A percentile compares a stretch with the other conserved stretches of the same genome.
Conservation (phyloP, 2,888 invertebrate species). For the Punctoribates punctum region DNA sequence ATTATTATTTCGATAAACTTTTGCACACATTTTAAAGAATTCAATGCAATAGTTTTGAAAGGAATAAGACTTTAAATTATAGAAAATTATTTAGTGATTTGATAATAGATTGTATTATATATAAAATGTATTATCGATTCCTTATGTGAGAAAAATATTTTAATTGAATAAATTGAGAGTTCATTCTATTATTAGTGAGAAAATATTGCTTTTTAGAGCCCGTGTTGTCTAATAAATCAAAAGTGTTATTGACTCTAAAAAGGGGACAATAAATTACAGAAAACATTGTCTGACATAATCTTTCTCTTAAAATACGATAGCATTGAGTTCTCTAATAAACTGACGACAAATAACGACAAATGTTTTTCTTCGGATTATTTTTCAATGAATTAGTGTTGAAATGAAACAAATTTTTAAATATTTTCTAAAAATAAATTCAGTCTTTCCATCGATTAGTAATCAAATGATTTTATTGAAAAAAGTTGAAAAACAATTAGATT, state of each 20-base stretch:
- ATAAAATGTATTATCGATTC: too few species aligned
- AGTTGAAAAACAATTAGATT: too few species aligned
- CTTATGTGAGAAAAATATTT: too few species aligned
- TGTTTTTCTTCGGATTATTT: background rate
- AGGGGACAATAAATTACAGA: background rate
- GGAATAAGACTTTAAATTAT: too few species aligned
- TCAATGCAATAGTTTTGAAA: background rate
- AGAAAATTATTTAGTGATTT: too few species aligned
- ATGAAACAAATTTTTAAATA: too few species aligned
- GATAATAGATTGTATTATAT: too few species aligned
- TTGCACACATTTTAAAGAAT: constrained; percentile 1
- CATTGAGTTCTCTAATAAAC: background rate
- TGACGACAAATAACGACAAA: background rate
- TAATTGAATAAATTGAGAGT: background rate
- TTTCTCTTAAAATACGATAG: background rate
- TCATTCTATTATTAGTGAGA: background rate
- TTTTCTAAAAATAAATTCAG: too few species aligned
- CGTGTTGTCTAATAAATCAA: background rate
- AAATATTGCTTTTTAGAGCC: background rate
- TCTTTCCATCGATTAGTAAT: too few species aligned
- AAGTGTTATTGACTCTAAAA: constrained; percentile 5
- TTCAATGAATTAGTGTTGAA: too few species aligned
- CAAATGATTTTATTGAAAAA: too few species aligned
- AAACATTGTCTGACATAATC: background rate
- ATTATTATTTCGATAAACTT: background rate